Base-by-base conservation (phyloP, 2,113 vertebrate genomes). In the Polyodon spathula region DNA sequence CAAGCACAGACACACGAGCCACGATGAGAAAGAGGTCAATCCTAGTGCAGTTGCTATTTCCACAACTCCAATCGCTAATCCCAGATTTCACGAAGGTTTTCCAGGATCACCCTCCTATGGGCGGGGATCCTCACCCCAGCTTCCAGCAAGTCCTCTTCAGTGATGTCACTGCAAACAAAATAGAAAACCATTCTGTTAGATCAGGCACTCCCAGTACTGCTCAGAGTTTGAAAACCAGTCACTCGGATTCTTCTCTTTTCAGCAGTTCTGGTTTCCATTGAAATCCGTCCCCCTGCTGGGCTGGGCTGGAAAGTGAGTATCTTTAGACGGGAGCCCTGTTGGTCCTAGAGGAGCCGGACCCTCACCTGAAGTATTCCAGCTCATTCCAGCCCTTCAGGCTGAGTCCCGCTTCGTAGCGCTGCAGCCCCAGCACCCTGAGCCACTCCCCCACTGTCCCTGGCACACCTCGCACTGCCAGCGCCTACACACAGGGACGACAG, bases 311-410 rank as follows among this genome's bases (percentile, higher is more conserved):
- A 27, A 27, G 27, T 3, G 27, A 27, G 27, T 27, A 27, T 27
- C 27, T 27, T 27, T 27, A 27, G 27, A 27, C 27, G 27, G 27
- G 27, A 27, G 27, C 27, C 27, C 27, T 27, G 27, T 27, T 27
- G 27, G 16, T 8, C 54, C 16, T 8, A 40, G 39, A 40, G 1
- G 60, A 27, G n/a, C 1, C 27, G 27, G 15, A 9, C 10, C 37
- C 62, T 71, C 73, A 88, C 87, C 87, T 88, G 78, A 88, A 84
- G 56, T 81, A 78, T 69, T 87, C 80, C 58, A 84, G 67, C 67
- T 85, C 82, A 62, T 89, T 81, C 87, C 84, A 89, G 75, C 85
- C 75, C 54, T 76, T 86, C 4, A 86, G 81, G 63, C 79, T 84
- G 1, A 87, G 85, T 53, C 75, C 81, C 46, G 83, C 62, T 1